Evolutionary conservation across 2,113 vertebrate genomes (phyloP).

Genomic region (Coptodon bakossiorum): DNA sequence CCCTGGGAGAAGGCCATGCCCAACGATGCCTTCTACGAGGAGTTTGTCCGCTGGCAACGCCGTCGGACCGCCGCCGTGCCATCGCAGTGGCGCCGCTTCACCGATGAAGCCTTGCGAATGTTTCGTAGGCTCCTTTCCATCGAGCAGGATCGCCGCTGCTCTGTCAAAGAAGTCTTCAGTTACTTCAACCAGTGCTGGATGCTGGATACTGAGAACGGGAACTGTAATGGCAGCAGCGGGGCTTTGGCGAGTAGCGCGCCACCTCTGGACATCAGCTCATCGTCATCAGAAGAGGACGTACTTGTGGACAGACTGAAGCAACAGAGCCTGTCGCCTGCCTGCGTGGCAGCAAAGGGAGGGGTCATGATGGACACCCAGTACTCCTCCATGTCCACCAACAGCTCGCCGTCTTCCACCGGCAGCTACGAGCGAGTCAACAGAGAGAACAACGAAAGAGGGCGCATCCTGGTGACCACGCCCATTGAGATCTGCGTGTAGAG

Average conservation of each 20-base stretch:
- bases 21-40: slow-evolving; percentile 72
- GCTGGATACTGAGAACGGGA: slow-evolving; percentile 66
- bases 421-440: slow-evolving; percentile 67
- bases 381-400: slow-evolving; percentile 56
- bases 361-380: slow-evolving; percentile 67
- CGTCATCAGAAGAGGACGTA: slow-evolving; percentile 69
- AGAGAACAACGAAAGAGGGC: slow-evolving; percentile 61
- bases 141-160: slow-evolving; percentile 70
- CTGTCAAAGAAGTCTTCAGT: slow-evolving; percentile 73
- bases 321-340: slow-evolving; percentile 65
- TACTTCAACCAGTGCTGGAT: slow-evolving; percentile 74
- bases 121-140: slow-evolving; percentile 73
- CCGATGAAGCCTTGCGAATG: slow-evolving; percentile 71
- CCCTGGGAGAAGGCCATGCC: slow-evolving; percentile 79
- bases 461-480: slow-evolving; percentile 69
- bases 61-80: slow-evolving; percentile 55
- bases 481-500: slow-evolving; percentile 78
- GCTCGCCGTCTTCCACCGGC: slow-evolving; percentile 65
- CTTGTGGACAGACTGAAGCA: slow-evolving; percentile 72
- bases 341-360: slow-evolving; percentile 28
- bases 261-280: slow-evolving; percentile 59
- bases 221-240: background rate
- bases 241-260: background rate
- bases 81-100: slow-evolving; percentile 78
- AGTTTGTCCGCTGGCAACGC: slow-evolving; percentile 76